These are phyloP conservation scores for Julus scanicus DNA, from an alignment of 2,888 invertebrate species.

Conservation along the genomic window DNA sequence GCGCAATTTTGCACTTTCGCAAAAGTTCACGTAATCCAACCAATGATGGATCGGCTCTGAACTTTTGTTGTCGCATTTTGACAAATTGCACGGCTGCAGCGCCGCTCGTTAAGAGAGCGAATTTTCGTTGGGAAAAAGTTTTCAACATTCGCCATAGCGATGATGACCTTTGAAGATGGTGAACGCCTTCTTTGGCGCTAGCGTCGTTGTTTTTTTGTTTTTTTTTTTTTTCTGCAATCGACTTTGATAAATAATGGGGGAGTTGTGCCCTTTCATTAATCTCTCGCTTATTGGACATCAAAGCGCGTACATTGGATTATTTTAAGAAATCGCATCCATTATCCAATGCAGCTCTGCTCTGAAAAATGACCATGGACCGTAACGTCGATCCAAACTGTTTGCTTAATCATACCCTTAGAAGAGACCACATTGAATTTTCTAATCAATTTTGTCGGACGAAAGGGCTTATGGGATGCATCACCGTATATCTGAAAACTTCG, in stretches of 20 bases:
- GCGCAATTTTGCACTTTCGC: constrained; percentile 27
- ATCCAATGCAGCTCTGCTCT: background rate
- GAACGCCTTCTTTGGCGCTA: constrained; percentile 23
- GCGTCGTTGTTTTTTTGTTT: background rate
- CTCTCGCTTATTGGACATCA: constrained; percentile 33
- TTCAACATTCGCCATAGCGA: background rate
- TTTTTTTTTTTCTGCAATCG: background rate
- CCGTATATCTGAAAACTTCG: background rate
- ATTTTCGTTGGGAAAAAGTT: constrained; percentile 33
- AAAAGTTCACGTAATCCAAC: constrained; percentile 26
- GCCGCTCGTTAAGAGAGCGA: background rate
- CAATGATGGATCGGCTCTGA: constrained; percentile 33
- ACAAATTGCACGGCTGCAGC: constrained; percentile 3
- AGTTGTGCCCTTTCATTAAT: constrained; percentile 33
- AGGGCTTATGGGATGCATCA: constrained; percentile 6
- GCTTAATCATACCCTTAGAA: constrained; percentile 33
- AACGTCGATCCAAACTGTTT: constrained; percentile 26
- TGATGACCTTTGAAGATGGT: constrained; percentile 33
- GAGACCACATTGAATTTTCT: constrained; percentile 25
- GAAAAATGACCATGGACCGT: background rate
- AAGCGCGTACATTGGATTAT: constrained; percentile 33
- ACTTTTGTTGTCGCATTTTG: constrained; percentile 33
- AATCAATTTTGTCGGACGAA: constrained; percentile 5
- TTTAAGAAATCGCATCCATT: constrained; percentile 33
- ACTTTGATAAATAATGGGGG: constrained; percentile 33